Conservation (phyloP, 1,140 invertebrate species). For the Drosophila athabasca region DNA sequence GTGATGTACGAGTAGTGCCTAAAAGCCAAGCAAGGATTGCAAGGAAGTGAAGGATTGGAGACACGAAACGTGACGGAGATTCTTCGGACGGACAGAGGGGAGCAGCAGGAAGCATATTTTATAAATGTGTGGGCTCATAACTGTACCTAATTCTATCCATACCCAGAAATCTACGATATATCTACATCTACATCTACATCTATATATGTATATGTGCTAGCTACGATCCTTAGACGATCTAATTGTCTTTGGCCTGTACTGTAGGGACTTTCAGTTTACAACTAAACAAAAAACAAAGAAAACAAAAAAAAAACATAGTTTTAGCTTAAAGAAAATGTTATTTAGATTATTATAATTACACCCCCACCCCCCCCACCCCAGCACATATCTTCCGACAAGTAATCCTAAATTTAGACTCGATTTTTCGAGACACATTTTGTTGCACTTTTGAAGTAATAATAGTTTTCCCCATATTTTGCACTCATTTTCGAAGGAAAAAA, state of each 20-base stretch:
- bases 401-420: slow-evolving; percentile 29
- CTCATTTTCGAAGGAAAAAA: slow-evolving; percentile 46
- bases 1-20: slow-evolving; percentile 75
- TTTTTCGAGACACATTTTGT: slow-evolving; percentile 18
- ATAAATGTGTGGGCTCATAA: slow-evolving; percentile 64
- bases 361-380: not conserved
- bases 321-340: slow-evolving; percentile 34
- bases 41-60: no score
- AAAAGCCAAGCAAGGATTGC: slow-evolving; percentile 25
- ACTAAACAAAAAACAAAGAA: not conserved
- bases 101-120: slow-evolving; percentile 59
- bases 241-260: slow-evolving; percentile 41
- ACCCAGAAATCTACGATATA: no score
- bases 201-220: slow-evolving; percentile 40
- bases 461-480: slow-evolving; percentile 62
- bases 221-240: slow-evolving; percentile 42
- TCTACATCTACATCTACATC: not conserved
- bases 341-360: slow-evolving; percentile 7
- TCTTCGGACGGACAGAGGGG: slow-evolving; percentile 6
- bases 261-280: slow-evolving; percentile 62
- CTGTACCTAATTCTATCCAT: slow-evolving; percentile 37
- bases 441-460: slow-evolving; percentile 35
- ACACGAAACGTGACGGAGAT: slow-evolving; percentile 3
- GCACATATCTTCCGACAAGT: slow-evolving; percentile 61
- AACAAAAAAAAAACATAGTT: slow-evolving; percentile 8